Percentiles rank a stretch among this genome's conserved stretches.
phyloP scores from a whole-genome alignment of 1,140 invertebrate species.

The Orius laevigatus region DNA sequence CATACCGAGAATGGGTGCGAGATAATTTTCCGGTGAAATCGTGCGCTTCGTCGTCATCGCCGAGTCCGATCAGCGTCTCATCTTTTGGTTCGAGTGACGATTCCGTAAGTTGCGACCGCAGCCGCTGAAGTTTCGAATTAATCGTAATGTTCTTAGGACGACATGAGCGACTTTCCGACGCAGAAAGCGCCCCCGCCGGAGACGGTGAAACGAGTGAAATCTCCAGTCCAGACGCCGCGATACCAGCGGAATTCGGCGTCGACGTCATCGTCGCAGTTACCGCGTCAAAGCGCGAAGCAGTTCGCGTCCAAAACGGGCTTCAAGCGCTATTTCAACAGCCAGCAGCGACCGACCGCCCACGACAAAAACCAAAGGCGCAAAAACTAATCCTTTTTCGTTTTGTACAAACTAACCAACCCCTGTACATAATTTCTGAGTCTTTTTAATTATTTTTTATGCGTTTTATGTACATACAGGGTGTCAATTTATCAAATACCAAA shows the following conservation, averaged over 20 bases:
- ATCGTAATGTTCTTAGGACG: not conserved
- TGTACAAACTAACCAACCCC: no score
- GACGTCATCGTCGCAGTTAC: no score
- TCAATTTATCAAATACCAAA: no score
- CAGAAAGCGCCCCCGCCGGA: not conserved
- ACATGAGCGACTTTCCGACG: not conserved
- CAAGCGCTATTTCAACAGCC: no score
- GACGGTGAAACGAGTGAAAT: not conserved
- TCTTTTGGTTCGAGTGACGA: slow-evolving; percentile 18
- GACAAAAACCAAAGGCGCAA: no score
- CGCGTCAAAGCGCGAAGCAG: slow-evolving; percentile 4
- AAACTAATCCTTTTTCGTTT: no score
- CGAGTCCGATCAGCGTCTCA: slow-evolving; percentile 13
- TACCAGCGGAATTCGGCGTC: not conserved
- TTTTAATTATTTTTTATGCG: no score
- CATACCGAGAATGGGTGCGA: slow-evolving; percentile 65
- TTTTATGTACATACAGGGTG: no score
- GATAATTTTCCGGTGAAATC: slow-evolving; percentile 35
- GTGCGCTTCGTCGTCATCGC: slow-evolving; percentile 9
- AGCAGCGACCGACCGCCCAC: no score
- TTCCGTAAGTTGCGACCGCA: slow-evolving; percentile 14
- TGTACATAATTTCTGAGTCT: no score
- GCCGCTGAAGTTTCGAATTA: not conserved
- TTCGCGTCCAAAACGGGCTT: not conserved
- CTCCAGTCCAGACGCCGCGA: not conserved